phyloP scores from a whole-genome alignment of 2,113 vertebrate genomes.

The Cryptotis parvus region DNA sequence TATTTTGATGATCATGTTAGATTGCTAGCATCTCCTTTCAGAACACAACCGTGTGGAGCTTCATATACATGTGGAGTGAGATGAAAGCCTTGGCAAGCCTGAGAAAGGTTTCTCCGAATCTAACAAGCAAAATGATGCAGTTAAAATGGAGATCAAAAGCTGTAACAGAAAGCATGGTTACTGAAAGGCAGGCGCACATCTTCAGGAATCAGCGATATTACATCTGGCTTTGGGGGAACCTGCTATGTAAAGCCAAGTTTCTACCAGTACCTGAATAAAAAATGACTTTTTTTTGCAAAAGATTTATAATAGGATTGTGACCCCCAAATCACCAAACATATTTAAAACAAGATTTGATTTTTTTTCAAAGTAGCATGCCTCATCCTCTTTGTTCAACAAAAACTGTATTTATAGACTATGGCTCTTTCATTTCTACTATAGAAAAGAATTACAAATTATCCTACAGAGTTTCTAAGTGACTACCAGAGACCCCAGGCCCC shows the following conservation, averaged over 20 bases:
- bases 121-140: slow-evolving; percentile 66
- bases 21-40: slow-evolving; percentile 67
- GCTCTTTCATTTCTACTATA: neutral
- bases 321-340: neutral
- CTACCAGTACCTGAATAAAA: neutral
- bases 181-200: slow-evolving; percentile 27
- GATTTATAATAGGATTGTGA: slow-evolving; percentile 27
- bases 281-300: slow-evolving; percentile 23
- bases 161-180: slow-evolving; percentile 46
- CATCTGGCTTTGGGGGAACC: slow-evolving; percentile 36
- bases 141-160: slow-evolving; percentile 68
- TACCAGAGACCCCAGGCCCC: neutral
- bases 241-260: slow-evolving; percentile 37
- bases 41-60: slow-evolving; percentile 54
- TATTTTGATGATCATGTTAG: slow-evolving; percentile 74
- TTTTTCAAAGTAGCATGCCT: neutral
- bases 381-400: slow-evolving; percentile 21
- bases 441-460: slow-evolving; percentile 39
- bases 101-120: slow-evolving; percentile 30
- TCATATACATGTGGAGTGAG: slow-evolving; percentile 56
- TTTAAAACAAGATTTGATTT: slow-evolving; percentile 43
- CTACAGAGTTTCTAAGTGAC: slow-evolving; percentile 8
- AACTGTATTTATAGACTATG: neutral
- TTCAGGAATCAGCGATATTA: slow-evolving; percentile 64
- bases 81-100: slow-evolving; percentile 69